Evolutionary conservation across 2,113 vertebrate genomes (phyloP).

Genomic region (Sturnus vulgaris): DNA sequence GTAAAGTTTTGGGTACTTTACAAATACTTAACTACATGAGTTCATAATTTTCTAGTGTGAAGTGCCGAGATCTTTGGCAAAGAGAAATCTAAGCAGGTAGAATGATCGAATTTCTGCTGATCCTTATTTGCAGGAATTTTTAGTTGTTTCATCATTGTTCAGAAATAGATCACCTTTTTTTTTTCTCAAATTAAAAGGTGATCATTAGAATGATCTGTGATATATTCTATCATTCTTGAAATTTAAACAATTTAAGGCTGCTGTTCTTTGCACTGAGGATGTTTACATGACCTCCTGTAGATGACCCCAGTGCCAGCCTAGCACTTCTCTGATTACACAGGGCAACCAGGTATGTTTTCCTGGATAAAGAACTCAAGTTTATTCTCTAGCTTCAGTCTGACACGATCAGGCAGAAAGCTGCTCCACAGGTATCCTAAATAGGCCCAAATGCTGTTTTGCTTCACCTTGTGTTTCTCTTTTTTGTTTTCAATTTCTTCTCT

Average conservation of each 20-base stretch:
- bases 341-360: background rate
- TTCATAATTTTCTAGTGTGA: background rate
- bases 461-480: background rate
- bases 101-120: background rate
- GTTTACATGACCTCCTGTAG: background rate
- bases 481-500: background rate
- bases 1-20: background rate
- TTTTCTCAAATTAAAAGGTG: background rate
- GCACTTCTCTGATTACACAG: background rate
- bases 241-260: background rate
- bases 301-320: background rate
- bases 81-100: background rate
- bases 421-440: background rate
- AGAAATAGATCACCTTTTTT: background rate
- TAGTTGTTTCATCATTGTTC: background rate
- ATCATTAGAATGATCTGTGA: background rate
- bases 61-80: background rate
- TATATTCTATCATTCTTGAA: background rate
- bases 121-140: background rate
- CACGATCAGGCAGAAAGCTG: background rate
- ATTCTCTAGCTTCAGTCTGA: background rate
- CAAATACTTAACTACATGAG: background rate
- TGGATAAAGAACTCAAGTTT: background rate
- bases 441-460: background rate
- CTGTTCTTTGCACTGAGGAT: background rate